Conservation (phyloP, 1,140 invertebrate genomes). For the Pseudomyrmex gracilis region DNA sequence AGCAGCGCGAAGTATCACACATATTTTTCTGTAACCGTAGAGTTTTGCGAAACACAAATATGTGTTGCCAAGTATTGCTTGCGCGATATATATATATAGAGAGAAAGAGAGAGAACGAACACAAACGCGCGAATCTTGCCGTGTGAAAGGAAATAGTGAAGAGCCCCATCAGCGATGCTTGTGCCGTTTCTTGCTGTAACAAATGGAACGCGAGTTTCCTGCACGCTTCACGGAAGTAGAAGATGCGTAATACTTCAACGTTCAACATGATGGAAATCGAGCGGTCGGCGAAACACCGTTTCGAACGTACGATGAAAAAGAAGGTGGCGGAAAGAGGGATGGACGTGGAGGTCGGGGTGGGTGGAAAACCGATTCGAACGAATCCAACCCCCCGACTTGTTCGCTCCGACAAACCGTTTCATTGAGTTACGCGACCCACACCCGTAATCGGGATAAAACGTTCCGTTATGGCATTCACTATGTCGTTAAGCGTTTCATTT, state of each 20-base stretch:
- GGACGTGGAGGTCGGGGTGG: neutral
- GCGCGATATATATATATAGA: neutral
- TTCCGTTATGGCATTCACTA: conserved; percentile 42
- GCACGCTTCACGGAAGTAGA: conserved; percentile 4
- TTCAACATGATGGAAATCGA: conserved; percentile 55
- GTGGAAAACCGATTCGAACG: conserved; percentile 34
- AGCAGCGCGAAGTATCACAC: neutral
- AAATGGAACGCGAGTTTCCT: conserved; percentile 44
- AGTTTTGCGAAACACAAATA: conserved; percentile 26
- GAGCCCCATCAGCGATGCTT: neutral
- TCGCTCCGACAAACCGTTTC: conserved; percentile 49
- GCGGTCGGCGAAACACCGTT: conserved; percentile 37
- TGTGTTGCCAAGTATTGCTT: neutral
- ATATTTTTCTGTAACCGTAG: neutral
- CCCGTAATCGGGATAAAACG: conserved; percentile 60
- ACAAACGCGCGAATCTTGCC: conserved; percentile 7
- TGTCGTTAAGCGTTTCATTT: conserved; percentile 28
- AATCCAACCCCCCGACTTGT: neutral
- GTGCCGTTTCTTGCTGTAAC: conserved; percentile 45
- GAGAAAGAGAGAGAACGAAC: neutral
- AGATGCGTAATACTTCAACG: conserved; percentile 42
- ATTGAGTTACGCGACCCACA: conserved; percentile 52
- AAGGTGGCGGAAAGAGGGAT: neutral
- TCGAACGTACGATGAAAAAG: conserved; percentile 17
- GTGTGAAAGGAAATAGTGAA: conserved; percentile 18